Evolutionary conservation across 2,888 invertebrate genomes (phyloP).

Genomic region (Eupeodes luniger): DNA sequence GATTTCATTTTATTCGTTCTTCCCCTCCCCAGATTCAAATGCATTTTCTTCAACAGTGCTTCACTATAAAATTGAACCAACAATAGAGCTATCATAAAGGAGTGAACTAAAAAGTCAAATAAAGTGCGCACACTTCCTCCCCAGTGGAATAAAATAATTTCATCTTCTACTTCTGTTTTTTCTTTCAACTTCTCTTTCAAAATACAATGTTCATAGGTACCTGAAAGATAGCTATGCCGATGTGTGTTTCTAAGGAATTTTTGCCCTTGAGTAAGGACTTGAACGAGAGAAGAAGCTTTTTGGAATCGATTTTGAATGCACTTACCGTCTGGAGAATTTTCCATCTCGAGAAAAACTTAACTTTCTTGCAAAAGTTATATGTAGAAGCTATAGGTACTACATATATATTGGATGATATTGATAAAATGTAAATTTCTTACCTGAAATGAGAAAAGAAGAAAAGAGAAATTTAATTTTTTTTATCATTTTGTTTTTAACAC

Average conservation of each 20-base stretch:
- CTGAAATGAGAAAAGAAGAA: slow-evolving; percentile 45
- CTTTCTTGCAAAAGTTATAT: slow-evolving; percentile 24
- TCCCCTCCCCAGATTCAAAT: slow-evolving; percentile 30
- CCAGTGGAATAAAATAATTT: slow-evolving; percentile 25
- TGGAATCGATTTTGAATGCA: slow-evolving; percentile 67
- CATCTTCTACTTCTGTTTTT: not conserved
- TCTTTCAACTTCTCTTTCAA: not conserved
- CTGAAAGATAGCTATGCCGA: too few species aligned
- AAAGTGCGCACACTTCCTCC: slow-evolving; percentile 7
- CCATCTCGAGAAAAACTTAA: slow-evolving; percentile 1
- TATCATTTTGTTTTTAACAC: not conserved
- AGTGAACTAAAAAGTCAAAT: not conserved
- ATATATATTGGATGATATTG: slow-evolving; percentile 26
- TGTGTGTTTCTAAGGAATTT: slow-evolving; percentile 1
- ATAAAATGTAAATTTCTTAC: slow-evolving; percentile 64
- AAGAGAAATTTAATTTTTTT: slow-evolving; percentile 3
- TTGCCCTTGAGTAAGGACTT: slow-evolving; percentile 15
- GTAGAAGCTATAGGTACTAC: too few species aligned
- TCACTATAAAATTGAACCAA: slow-evolving; percentile 40
- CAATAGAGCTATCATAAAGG: slow-evolving; percentile 7
- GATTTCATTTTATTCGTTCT: not conserved
- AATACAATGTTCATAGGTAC: slow-evolving; percentile 14
- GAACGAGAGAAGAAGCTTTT: slow-evolving; percentile 31
- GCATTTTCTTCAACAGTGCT: slow-evolving; percentile 57
- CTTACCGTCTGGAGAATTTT: slow-evolving; percentile 49